phyloP scores from a whole-genome alignment of 1,140 invertebrate species.

The Drosophila subobscura region DNA sequence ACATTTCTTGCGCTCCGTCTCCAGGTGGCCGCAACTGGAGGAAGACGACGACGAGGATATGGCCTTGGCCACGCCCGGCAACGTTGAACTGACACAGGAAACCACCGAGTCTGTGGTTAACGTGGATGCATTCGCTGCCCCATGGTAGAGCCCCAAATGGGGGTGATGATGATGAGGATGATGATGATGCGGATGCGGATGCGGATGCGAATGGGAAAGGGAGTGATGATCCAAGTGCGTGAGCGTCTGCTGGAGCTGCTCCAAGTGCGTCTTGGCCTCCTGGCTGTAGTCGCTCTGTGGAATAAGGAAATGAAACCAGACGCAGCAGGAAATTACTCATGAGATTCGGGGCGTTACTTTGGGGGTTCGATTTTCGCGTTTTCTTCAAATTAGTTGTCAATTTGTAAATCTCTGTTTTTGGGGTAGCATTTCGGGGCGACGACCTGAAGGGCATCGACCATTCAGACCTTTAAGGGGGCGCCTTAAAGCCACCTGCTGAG shows the following conservation, averaged over 20 bases:
- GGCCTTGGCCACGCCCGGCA: conserved; percentile 66
- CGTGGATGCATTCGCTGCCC: conserved; percentile 62
- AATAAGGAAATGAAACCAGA: conserved; percentile 76
- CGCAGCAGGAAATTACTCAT: conserved; percentile 77
- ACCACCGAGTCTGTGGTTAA: conserved; percentile 78
- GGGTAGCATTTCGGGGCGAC: conserved; percentile 1
- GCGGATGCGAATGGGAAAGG: conserved; percentile 21
- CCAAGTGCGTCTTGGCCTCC: conserved; percentile 70
- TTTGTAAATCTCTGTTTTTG: conserved; percentile 30
- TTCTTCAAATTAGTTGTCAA: conserved; percentile 64
- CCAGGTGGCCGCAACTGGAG: conserved; percentile 53
- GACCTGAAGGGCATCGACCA: neutral
- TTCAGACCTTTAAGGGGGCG: conserved; percentile 34
- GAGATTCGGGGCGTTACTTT: conserved; percentile 49
- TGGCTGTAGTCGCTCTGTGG: conserved; percentile 65
- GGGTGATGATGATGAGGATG: conserved; percentile 35
- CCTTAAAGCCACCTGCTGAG: conserved; percentile 77
- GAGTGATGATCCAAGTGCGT: conserved; percentile 58
- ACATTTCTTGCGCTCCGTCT: conserved; percentile 68
- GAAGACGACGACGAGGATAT: conserved; percentile 51
- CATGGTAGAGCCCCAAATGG: conserved; percentile 67
- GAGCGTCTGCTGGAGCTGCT: conserved; percentile 73
- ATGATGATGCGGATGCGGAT: conserved; percentile 30
- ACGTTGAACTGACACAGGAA: conserved; percentile 76
- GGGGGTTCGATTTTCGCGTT: conserved; percentile 31